Evolutionary conservation across 2,113 vertebrate species (phyloP), one percentile per base, ranked within the genome.

Genomic region (Marmota flaviventris): DNA sequence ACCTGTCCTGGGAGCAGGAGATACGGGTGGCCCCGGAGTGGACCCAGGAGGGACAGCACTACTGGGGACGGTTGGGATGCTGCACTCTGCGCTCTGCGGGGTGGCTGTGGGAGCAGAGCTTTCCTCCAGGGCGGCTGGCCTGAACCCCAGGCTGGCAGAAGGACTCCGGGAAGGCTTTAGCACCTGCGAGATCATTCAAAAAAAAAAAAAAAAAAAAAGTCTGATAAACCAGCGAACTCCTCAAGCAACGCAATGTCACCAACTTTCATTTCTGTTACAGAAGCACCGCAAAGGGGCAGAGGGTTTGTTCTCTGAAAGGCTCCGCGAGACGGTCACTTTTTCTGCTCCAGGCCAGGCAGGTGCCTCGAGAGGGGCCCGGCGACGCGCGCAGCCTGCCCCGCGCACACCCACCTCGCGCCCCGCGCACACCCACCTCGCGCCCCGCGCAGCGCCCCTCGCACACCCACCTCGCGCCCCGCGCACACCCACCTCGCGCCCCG

Each of bases 1-100:
- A 99, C 99, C 99, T 98, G 98, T 94, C 91, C 96, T 75, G 87
- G 85, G 51, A 61, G 98, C 85, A 67, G 81, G 70, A 73, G 97
- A 37, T 51, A 96, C 75, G n/a, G 82, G 14, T 56, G 94, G 37
- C 61, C 48, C 48, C 11, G 2, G 45, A 45, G 39, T 53, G 73
- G 92, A 10, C 85, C 92, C 78, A 69, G 98, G 45, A 51, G 84
- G 27, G 6, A 87, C 17, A 67, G 91, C 20, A 27, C 48, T 51
- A 10, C 89, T 79, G 20, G 98, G 87, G 96, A 86, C 91, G 0
- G 95, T 87, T 73, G 95, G 56, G 8, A 67, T 73, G 90, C 48
- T 51, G 48, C 12, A 13, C 48, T 51, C 48, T 51, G 48, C 2
- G 48, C 48, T 51, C 48, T 51, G 48, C 48, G 48, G 45, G 29